Base-by-base conservation (phyloP, 1,140 invertebrate genomes). In the Diabrotica virgifera region DNA sequence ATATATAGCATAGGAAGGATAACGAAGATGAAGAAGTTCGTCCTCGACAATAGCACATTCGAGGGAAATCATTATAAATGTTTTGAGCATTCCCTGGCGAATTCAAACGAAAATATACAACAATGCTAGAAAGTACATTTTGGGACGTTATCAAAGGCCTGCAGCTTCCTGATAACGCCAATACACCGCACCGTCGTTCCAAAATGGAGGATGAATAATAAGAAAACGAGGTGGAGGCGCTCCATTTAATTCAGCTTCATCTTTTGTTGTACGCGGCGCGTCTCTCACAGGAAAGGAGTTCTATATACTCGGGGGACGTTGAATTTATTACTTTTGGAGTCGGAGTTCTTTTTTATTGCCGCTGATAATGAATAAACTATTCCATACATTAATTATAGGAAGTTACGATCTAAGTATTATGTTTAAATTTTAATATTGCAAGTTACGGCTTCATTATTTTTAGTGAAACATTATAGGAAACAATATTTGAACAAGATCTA, bases 61-160 rank as follows among this genome's bases (percentile, higher is more conserved):
- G 40, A 46, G 40, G 40, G 40, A 46, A 46, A 46, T 46, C 40
- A 46, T 46, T 46, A 46, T 46, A 46, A 46, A 46, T 46, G 40
- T 46, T 46, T 46, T 46, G 8, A n/a, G 40, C 8, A 46, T 46
- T 46, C 40, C 40, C 40, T n/a, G 40, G n/a, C 8, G 40, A 46
- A 46, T 46, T n/a, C 40, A 46, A 46, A 46, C 40, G 40, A 46
- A 46, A 46, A 46, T 46, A 46, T 46, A 46, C 40, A 46, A 46
- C 40, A 46, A 46, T 46, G 40, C 40, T 46, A 46, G 40, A 46
- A 46, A 46, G 40, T 46, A 46, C 40, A 46, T 46, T 46, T 46
- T n/a, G 40, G 40, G n/a, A 46, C 40, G 40, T 46, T 46, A 46
- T 46, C 40, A 46, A 46, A 46, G 8, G 40, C 40, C 40, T 46